Percentiles rank a stretch among this genome's conserved stretches.
phyloP scores from a whole-genome alignment of 2,888 invertebrate genomes.

The Lapara coniferarum region DNA sequence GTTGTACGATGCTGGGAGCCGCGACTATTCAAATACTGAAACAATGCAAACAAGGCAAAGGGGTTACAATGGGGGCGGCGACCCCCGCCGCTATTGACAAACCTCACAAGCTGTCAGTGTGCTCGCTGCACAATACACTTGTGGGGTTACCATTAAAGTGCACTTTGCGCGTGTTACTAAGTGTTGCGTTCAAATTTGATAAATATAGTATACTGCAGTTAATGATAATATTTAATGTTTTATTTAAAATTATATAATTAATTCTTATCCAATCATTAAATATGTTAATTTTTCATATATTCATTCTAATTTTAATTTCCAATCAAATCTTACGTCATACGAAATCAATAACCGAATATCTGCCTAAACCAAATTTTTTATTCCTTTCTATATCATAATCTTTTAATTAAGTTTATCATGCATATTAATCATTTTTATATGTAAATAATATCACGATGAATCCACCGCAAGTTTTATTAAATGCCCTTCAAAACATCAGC shows the following conservation, averaged over 20 bases:
- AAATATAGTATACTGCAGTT: constrained; percentile 2
- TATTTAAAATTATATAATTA: not conserved
- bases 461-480: constrained; percentile 1
- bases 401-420: not conserved
- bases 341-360: not conserved
- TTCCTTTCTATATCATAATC: not conserved
- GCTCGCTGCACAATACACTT: constrained; percentile 62
- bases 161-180: constrained; percentile 56
- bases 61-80: constrained; percentile 73
- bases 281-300: not conserved
- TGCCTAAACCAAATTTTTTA: not conserved
- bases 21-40: constrained; percentile 75
- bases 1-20: constrained; percentile 66
- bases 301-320: not conserved
- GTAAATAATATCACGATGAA: not conserved
- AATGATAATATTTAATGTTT: not conserved
- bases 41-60: constrained; percentile 77
- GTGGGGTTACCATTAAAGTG: constrained; percentile 59
- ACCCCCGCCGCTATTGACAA: constrained; percentile 64
- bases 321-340: not conserved
- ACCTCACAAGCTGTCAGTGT: constrained; percentile 62
- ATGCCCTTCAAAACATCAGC: constrained; percentile 9
- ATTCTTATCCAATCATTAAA: too few species aligned
- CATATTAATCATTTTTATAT: not conserved
- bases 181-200: constrained; percentile 36